Evolutionary conservation across 2,797 vertebrate genomes (phyloP).

Genomic region (Galagoides demidoff): DNA sequence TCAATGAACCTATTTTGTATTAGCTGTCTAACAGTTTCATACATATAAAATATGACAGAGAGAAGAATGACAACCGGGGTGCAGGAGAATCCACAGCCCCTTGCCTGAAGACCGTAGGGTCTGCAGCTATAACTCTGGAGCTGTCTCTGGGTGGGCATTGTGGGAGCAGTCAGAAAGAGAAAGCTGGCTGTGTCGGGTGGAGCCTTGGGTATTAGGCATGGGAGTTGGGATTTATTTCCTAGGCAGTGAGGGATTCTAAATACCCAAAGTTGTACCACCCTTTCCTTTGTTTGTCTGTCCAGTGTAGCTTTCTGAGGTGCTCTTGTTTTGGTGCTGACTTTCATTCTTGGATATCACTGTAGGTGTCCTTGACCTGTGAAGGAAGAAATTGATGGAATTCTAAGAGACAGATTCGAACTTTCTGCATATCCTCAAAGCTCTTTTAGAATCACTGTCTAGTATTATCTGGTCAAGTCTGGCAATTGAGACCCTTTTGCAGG

Average conservation of each 20-base stretch:
- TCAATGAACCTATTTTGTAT: background rate
- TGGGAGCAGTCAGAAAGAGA: background rate
- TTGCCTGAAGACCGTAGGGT: background rate
- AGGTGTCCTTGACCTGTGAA: background rate
- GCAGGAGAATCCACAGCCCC: background rate
- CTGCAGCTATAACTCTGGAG: background rate
- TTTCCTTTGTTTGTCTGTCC: background rate
- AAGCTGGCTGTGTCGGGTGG: background rate
- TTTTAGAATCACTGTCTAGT: constrained; percentile 28
- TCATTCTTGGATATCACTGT: background rate
- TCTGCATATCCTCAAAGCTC: background rate
- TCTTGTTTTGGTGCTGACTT: background rate
- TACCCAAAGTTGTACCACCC: fast-evolving
- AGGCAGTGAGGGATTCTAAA: background rate
- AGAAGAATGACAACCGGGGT: background rate
- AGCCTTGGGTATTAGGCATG: background rate
- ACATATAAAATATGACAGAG: background rate
- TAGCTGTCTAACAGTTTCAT: background rate
- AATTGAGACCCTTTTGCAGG: background rate
- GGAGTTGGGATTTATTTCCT: background rate
- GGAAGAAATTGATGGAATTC: background rate
- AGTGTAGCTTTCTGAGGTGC: background rate
- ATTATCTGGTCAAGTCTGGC: background rate
- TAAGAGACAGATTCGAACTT: background rate
- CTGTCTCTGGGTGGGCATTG: background rate